Percentiles rank a stretch among this genome's conserved stretches.
Evolutionary conservation across 2,888 invertebrate species (phyloP).

Genomic region (Uropetala carovei): DNA sequence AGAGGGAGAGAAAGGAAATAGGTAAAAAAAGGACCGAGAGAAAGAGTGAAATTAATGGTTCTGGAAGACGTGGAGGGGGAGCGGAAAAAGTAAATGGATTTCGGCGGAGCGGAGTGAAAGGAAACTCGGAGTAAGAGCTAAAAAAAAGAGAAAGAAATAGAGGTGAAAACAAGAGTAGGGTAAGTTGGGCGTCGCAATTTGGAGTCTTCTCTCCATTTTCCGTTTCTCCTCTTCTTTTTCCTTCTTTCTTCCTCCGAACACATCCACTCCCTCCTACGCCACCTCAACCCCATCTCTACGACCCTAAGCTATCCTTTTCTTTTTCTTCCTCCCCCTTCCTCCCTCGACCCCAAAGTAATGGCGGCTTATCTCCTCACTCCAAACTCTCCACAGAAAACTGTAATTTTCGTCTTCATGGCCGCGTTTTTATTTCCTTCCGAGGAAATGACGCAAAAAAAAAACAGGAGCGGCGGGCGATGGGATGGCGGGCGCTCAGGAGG

Average conservation of each 20-base stretch:
- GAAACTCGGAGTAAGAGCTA: neutral
- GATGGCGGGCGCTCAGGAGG: neutral
- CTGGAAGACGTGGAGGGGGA: neutral
- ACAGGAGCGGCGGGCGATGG: neutral
- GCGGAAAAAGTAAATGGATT: constrained; percentile 44
- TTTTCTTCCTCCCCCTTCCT: neutral
- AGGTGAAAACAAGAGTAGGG: constrained; percentile 16
- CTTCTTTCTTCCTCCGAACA: neutral
- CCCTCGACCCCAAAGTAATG: constrained; percentile 21
- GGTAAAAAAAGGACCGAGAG: neutral
- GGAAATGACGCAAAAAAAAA: constrained; percentile 38
- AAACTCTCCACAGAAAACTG: constrained; percentile 54
- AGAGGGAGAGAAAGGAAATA: neutral
- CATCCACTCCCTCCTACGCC: neutral
- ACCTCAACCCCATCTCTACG: neutral
- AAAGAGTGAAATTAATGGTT: neutral
- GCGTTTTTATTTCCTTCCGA: constrained; percentile 51
- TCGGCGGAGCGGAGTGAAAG: neutral
- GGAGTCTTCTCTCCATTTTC: neutral
- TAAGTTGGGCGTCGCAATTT: constrained; percentile 46
- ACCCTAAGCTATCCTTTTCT: neutral
- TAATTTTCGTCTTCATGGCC: constrained; percentile 58
- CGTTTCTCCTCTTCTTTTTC: neutral
- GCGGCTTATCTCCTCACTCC: constrained; percentile 43
- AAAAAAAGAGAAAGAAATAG: neutral